Percentiles rank a stretch among this genome's conserved stretches.
Evolutionary conservation across 1,140 invertebrate genomes (phyloP).

Genomic region (Latrodectus geometricus): DNA sequence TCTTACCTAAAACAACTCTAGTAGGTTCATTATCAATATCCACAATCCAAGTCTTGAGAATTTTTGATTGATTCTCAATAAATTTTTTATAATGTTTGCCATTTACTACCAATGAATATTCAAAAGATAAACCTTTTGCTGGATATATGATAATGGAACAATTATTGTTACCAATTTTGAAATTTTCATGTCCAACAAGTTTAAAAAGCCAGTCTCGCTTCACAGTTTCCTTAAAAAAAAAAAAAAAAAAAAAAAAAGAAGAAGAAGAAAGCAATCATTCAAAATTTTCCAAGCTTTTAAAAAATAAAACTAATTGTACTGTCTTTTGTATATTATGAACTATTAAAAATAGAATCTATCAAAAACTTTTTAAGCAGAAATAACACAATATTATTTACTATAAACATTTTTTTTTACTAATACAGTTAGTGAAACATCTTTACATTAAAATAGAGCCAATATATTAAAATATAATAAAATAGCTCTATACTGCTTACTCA

Average conservation of each 20-base stretch:
- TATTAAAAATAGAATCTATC: no score
- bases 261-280: no score
- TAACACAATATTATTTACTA: no score
- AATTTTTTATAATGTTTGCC: slow-evolving; percentile 84
- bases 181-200: slow-evolving; percentile 80
- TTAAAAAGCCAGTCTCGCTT: slow-evolving; percentile 89
- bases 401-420: no score
- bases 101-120: slow-evolving; percentile 80
- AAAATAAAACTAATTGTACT: no score
- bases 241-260: neutral
- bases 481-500: no score
- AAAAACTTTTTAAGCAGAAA: no score
- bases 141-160: slow-evolving; percentile 80
- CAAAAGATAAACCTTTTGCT: slow-evolving; percentile 82
- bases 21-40: slow-evolving; percentile 69
- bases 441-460: no score
- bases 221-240: slow-evolving; percentile 77
- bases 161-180: slow-evolving; percentile 72
- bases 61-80: slow-evolving; percentile 79
- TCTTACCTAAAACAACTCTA: slow-evolving; percentile 79
- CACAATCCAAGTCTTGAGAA: slow-evolving; percentile 76
- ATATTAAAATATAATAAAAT: no score
- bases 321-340: no score
- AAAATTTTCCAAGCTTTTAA: no score
- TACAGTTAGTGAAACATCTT: no score